phyloP scores from a whole-genome alignment of 2,113 vertebrate genomes.

The Cryptotis parvus region DNA sequence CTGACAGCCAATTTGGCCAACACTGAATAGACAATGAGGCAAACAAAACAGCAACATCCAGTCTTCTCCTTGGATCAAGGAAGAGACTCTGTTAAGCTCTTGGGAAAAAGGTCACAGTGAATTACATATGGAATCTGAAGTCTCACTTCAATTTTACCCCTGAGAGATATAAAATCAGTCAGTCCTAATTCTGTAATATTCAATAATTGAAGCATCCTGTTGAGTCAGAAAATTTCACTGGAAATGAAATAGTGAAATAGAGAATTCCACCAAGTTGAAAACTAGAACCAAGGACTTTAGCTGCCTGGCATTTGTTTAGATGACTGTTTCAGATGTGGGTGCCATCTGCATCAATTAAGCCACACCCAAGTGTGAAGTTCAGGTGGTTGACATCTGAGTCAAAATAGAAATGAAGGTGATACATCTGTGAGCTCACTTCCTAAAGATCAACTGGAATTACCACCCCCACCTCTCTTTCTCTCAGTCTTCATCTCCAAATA shows the following conservation, averaged over 20 bases:
- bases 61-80: too few species aligned
- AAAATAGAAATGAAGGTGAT: background rate
- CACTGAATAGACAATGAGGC: background rate
- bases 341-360: too few species aligned
- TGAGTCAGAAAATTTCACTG: background rate
- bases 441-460: background rate
- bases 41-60: background rate
- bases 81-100: too few species aligned
- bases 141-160: conserved; percentile 19
- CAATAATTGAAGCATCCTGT: background rate
- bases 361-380: too few species aligned
- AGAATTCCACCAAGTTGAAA: background rate
- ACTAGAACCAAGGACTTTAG: background rate
- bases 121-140: background rate
- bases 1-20: background rate
- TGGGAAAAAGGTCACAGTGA: background rate
- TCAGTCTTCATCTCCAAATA: conserved; percentile 1
- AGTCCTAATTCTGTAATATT: background rate
- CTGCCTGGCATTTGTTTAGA: background rate
- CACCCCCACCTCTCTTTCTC: background rate
- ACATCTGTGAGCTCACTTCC: background rate
- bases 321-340: background rate
- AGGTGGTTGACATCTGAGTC: too few species aligned
- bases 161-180: background rate
- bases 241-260: background rate